These are phyloP conservation scores for Habroteleia sp. DNA, from an alignment of 2,888 invertebrate genomes.

Conservation along the genomic window DNA sequence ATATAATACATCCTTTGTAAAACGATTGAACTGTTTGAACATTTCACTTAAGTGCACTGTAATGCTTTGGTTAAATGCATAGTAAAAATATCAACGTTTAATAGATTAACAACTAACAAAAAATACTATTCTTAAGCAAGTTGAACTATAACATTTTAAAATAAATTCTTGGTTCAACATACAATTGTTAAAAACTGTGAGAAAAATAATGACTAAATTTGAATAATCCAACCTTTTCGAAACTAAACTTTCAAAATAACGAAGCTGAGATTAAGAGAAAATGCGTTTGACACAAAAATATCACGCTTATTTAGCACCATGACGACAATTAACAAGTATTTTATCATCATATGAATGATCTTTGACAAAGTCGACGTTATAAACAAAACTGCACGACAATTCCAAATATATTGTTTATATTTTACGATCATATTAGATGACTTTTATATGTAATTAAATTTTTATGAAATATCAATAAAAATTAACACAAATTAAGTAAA, in stretches of 20 bases:
- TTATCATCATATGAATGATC: background rate
- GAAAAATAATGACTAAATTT: too few relatives aligned
- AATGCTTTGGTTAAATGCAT: constrained; percentile 14
- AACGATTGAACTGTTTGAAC: background rate
- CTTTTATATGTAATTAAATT: too few relatives aligned
- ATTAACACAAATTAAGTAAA: too few relatives aligned
- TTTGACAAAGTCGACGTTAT: constrained; percentile 34
- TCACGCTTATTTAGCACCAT: constrained; percentile 19
- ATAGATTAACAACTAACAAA: background rate
- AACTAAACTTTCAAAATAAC: background rate
- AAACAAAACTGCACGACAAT: constrained; percentile 22
- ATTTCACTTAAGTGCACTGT: constrained; percentile 3
- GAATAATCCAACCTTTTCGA: too few relatives aligned
- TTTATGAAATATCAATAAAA: too few relatives aligned
- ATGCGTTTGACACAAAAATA: constrained; percentile 39
- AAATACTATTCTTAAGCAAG: too few relatives aligned
- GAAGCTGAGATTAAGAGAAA: constrained; percentile 2
- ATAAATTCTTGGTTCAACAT: too few relatives aligned
- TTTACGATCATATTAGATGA: too few relatives aligned
- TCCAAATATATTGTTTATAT: too few relatives aligned
- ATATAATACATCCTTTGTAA: background rate
- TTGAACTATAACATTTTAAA: too few relatives aligned
- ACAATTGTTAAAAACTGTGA: too few relatives aligned
- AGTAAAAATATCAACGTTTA: constrained; percentile 12
- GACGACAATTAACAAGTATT: background rate